A percentile compares a stretch with the other conserved stretches of the same genome.
These are phyloP conservation scores for Dipodomys merriami DNA, from an alignment of 2,113 vertebrate species.

Conservation along the genomic window DNA sequence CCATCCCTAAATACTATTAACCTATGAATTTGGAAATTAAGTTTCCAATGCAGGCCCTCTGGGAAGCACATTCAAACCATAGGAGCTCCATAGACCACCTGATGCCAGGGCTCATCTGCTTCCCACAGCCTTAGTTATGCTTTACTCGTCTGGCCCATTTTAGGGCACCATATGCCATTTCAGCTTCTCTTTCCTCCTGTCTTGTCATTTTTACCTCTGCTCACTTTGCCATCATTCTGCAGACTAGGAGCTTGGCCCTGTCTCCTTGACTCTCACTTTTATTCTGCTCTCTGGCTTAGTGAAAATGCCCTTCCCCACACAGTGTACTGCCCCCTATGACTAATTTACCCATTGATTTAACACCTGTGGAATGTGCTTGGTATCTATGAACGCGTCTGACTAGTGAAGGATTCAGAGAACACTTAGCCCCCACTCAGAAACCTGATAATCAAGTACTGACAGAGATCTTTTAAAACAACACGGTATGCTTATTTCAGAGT, in stretches of 20 bases:
- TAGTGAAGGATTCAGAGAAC: conserved; percentile 13
- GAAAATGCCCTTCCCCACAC: background rate
- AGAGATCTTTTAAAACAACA: background rate
- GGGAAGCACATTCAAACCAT: background rate
- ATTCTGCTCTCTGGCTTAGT: background rate
- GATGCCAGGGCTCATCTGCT: background rate
- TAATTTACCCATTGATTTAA: background rate
- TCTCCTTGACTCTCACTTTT: background rate
- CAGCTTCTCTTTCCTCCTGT: background rate
- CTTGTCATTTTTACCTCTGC: background rate
- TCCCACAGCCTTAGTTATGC: background rate
- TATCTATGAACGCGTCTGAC: background rate
- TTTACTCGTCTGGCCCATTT: background rate
- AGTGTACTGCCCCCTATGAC: background rate
- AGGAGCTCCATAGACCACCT: background rate
- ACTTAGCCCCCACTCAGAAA: background rate
- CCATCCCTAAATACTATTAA: background rate
- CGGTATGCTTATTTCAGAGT: background rate
- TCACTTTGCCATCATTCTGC: background rate
- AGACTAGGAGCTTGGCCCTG: background rate
- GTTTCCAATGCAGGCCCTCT: background rate
- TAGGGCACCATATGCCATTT: background rate
- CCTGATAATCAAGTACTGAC: background rate
- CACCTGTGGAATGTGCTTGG: background rate
- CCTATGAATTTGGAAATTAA: background rate